These are phyloP conservation scores for Diphyllodes magnificus DNA, from an alignment of 2,113 vertebrate species.

Conservation along the genomic window DNA sequence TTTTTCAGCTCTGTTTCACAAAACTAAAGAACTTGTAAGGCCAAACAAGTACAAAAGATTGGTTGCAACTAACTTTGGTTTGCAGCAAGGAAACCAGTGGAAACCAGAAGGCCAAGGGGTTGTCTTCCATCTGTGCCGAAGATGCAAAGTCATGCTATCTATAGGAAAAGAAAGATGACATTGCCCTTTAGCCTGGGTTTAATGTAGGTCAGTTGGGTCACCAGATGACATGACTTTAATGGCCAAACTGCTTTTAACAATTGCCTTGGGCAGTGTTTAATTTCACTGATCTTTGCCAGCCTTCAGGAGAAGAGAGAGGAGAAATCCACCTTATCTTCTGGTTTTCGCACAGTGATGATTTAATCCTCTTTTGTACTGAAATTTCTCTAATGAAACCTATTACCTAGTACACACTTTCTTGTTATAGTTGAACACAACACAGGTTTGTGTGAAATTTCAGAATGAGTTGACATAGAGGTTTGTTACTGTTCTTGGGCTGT, in stretches of 20 bases:
- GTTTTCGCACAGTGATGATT: neutral
- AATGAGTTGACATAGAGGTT: neutral
- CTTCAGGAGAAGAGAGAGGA: conserved; percentile 6
- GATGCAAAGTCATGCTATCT: conserved; percentile 31
- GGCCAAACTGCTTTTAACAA: conserved; percentile 54
- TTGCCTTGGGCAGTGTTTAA: conserved; percentile 49
- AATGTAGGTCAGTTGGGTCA: conserved; percentile 62
- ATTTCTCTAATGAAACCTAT: neutral
- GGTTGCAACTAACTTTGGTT: neutral
- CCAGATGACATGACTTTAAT: conserved; percentile 62
- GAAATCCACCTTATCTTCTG: conserved; percentile 24
- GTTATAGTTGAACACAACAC: neutral
- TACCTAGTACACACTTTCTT: neutral
- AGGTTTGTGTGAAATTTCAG: neutral
- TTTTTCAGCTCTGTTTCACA: neutral
- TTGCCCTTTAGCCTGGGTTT: conserved; percentile 60
- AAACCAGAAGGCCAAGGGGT: neutral
- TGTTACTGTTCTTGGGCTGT: neutral
- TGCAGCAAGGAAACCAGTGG: neutral
- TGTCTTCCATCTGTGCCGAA: conserved; percentile 36
- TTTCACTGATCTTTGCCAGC: conserved; percentile 52
- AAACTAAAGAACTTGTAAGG: neutral
- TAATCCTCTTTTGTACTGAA: neutral
- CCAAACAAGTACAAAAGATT: neutral
- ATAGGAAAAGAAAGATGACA: conserved; percentile 36